A percentile compares a stretch with the other conserved stretches of the same genome.
Evolutionary conservation across 2,113 vertebrate genomes (phyloP).

Genomic region (Aleadryas rufinucha): DNA sequence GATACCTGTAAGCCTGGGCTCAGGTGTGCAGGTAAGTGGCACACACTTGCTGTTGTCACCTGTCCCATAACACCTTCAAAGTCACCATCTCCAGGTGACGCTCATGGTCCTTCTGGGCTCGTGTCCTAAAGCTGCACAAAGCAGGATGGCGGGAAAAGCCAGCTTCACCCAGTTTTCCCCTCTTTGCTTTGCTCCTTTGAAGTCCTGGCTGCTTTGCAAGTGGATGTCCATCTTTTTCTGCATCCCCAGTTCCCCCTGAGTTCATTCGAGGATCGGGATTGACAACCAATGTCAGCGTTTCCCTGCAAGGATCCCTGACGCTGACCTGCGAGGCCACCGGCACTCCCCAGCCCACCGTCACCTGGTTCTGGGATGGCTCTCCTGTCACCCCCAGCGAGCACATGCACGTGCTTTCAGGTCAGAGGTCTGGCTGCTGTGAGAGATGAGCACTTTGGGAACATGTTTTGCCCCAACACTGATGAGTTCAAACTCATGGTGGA

Average conservation of each 20-base stretch:
- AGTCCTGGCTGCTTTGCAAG: background rate
- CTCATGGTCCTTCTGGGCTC: background rate
- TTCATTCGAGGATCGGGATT: slow-evolving; percentile 64
- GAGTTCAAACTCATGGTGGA: background rate
- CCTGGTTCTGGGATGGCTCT: slow-evolving; percentile 59
- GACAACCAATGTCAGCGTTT: background rate
- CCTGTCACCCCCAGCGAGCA: slow-evolving; percentile 73
- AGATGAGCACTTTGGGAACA: rapidly evolving
- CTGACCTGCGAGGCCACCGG: slow-evolving; percentile 71
- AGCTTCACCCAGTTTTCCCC: background rate
- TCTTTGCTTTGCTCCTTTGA: background rate
- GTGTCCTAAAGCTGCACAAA: background rate
- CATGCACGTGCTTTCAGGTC: slow-evolving; percentile 74
- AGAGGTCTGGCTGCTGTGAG: background rate
- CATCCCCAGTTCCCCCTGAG: slow-evolving; percentile 79
- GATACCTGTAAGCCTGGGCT: background rate
- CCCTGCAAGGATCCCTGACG: slow-evolving; percentile 54
- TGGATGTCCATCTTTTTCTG: background rate
- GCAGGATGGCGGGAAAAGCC: background rate
- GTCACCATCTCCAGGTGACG: background rate
- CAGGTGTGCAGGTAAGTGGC: background rate
- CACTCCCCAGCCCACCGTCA: slow-evolving; percentile 50
- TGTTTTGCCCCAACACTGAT: rapidly evolving
- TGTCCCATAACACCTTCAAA: background rate
- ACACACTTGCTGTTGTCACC: background rate